Conservation (phyloP, 1,140 invertebrate species). For the Drosophila nasuta region DNA sequence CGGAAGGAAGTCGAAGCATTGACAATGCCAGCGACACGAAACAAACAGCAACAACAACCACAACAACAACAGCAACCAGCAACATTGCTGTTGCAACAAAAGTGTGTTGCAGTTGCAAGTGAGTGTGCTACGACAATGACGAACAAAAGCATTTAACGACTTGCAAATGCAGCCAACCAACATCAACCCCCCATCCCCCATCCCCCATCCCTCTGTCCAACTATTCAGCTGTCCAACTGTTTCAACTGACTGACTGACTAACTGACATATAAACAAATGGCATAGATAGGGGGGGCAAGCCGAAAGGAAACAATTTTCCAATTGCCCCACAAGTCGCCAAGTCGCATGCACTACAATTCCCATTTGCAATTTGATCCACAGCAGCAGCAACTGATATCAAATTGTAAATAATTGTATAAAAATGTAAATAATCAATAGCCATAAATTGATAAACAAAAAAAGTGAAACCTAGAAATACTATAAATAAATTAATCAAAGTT, state of each 20-base stretch:
- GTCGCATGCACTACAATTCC: conserved; percentile 11
- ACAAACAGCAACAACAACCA: conserved; percentile 37
- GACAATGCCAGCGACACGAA: conserved; percentile 80
- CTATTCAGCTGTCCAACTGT: conserved; percentile 41
- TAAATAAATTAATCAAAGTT: too few species aligned
- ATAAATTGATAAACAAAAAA: neutral
- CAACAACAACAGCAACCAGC: conserved; percentile 32
- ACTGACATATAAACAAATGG: conserved; percentile 75
- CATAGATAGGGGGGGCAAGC: conserved; percentile 31
- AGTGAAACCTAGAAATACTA: too few species aligned
- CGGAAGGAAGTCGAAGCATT: conserved; percentile 81
- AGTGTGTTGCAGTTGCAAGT: conserved; percentile 45
- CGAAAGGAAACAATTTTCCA: conserved; percentile 13
- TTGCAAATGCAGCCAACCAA: conserved; percentile 66
- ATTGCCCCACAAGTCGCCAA: conserved; percentile 13
- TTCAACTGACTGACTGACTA: conserved; percentile 56
- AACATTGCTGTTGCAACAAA: conserved; percentile 11
- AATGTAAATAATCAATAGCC: neutral
- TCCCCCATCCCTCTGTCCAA: conserved; percentile 27
- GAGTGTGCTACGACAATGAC: conserved; percentile 59
- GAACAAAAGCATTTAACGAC: conserved; percentile 80
- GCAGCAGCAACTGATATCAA: neutral
- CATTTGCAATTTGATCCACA: neutral
- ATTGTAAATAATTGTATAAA: neutral
- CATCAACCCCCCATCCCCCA: neutral